Base-by-base conservation (phyloP, 2,888 invertebrate species). In the Encarsia formosa region DNA sequence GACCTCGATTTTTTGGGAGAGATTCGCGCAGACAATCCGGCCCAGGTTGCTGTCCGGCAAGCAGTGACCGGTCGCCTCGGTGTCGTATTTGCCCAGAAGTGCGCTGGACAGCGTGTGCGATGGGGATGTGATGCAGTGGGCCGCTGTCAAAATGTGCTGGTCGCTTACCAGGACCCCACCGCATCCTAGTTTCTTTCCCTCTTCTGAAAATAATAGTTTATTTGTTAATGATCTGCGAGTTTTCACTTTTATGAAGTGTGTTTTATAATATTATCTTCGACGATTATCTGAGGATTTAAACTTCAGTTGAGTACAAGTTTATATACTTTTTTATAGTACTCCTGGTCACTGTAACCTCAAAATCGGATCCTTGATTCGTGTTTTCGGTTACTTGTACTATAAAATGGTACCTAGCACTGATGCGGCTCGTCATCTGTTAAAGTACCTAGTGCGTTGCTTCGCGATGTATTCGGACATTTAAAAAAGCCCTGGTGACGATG, bases 141-240 rank as follows among this genome's bases (percentile, higher is more conserved):
- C 52, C 1, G 52, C 37, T 22, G 52, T 52, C 3, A 52, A 18
- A 24, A 52, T 16, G 29, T 48, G 39, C 1, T 29, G 38, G 9
- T 52, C 26, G 11, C 22, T 39, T 19, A 52, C 43, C 3, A 52
- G 39, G 15, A 26, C 38, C 16, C 52, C 52, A 4, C 52, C 48
- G 22, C 52, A 52, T 4, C n/a, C n/a, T n/a, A 26, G n/a, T 41
- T 45, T 16, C 11, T 51, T 40, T 0, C 41, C 41, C 9, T 39
- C 5, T 2, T 15, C 46, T 51, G 37, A 2, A 38, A 32, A 29
- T 26, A 44, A 11, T 34, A 13, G 11, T 4, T 37, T 9, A 37
- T 22, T 22, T 5, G 16, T 31, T 40, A 5, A 40, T 26, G 16
- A 18, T 5, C 16, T 15, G n/a, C 15, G 15, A 39, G 23, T n/a